phyloP scores from a whole-genome alignment of 2,797 vertebrate genomes.

The Gambelia wislizenii region DNA sequence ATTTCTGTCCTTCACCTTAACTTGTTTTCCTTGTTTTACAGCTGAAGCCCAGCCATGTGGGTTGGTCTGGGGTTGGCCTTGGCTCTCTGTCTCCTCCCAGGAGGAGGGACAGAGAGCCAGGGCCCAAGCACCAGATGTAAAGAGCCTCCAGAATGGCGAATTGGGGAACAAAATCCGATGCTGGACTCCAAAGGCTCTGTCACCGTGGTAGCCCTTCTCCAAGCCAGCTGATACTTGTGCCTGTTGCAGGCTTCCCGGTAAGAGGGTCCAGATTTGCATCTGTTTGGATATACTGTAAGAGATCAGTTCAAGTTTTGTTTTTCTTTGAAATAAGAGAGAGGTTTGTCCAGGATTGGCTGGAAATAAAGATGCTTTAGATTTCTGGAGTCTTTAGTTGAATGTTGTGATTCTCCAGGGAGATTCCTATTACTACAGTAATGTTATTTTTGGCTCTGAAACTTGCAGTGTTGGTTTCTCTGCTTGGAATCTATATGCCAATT shows the following conservation, averaged over 20 bases:
- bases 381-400: not conserved
- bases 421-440: constrained; percentile 24
- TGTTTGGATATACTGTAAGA: not conserved
- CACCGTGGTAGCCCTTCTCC: constrained; percentile 90
- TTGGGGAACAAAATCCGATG: constrained; percentile 87
- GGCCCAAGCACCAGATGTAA: constrained; percentile 81
- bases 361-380: not conserved
- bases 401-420: not conserved
- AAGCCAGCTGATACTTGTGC: constrained; percentile 94
- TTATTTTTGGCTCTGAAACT: constrained; percentile 30
- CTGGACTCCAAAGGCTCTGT: constrained; percentile 82
- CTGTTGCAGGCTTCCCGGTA: constrained; percentile 93
- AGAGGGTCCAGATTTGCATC: fast-evolving
- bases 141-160: constrained; percentile 84
- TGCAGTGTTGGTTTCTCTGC: not conserved
- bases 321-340: not conserved
- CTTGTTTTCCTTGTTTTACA: constrained; percentile 68
- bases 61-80: constrained; percentile 86
- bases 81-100: constrained; percentile 90
- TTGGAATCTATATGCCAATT: constrained; percentile 17
- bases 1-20: not conserved
- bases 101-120: constrained; percentile 86
- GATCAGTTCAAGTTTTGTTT: not conserved
- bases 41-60: constrained; percentile 86
- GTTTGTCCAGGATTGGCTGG: not conserved